phyloP scores from a whole-genome alignment of 2,888 invertebrate genomes.

The Diadegma fenestrale region DNA sequence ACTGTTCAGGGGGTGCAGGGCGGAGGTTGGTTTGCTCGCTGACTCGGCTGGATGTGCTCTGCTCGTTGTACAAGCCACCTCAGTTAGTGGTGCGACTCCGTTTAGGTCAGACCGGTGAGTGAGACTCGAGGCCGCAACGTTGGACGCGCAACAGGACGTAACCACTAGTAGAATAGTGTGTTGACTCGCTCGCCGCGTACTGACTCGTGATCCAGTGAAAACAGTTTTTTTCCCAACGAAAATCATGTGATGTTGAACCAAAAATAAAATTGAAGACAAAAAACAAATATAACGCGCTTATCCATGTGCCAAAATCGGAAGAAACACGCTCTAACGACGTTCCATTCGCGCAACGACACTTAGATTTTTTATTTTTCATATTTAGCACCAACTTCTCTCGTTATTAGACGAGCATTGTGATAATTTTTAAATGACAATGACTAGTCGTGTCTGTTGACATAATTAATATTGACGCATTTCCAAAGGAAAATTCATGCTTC shows the following conservation, averaged over 20 bases:
- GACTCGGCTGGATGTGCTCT: conserved; percentile 49
- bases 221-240: conserved; percentile 14
- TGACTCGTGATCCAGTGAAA: conserved; percentile 38
- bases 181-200: not conserved
- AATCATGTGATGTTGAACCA: conserved; percentile 46
- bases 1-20: conserved; percentile 51
- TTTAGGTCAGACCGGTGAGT: conserved; percentile 77
- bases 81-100: conserved; percentile 83
- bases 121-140: conserved; percentile 41
- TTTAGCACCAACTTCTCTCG: not conserved
- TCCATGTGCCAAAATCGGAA: conserved; percentile 38
- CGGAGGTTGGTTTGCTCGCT: conserved; percentile 58
- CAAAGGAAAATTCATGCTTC: conserved; percentile 12
- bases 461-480: conserved; percentile 25
- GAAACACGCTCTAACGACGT: conserved; percentile 64
- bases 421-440: conserved; percentile 3
- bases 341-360: not conserved
- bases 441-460: conserved; percentile 3
- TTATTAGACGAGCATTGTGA: conserved; percentile 3
- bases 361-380: not conserved
- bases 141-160: conserved; percentile 71
- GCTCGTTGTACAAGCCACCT: conserved; percentile 66
- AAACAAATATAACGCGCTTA: not conserved
- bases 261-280: conserved; percentile 6
- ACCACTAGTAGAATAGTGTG: conserved; percentile 38